Base-by-base conservation (phyloP, 2,888 invertebrate species). In the Resseliella maxima region DNA sequence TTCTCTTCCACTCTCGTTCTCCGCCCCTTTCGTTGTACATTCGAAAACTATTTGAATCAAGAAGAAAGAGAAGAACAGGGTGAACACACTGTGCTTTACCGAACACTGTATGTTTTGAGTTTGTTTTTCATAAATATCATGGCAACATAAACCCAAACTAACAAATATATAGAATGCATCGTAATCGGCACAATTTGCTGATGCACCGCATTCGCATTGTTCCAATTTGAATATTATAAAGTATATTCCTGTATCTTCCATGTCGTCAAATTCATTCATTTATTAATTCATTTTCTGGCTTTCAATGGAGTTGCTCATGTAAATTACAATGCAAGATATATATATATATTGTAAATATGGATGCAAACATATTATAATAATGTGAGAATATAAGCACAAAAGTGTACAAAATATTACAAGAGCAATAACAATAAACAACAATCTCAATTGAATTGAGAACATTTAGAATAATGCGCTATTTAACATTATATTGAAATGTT, bases 271-370 rank as follows among this genome's bases (percentile, higher is more conserved):
- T 72, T 31, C 72, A 72, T 72, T 72, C 72, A 72, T 31, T 8
- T 72, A 72, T 72, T 72, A 72, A 72, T 72, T 72, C 72, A 72
- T 72, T 27, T 72, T 59, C 59, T 6, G 5, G 24, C 24, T n/a
- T 59, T 72, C 31, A 72, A 72, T 72, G 72, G 72, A 72, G 31
- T n/a, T 72, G 31, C n/a, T 1, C 72, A 15, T 72, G 72, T 27
- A 72, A 72, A 31, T 72, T 72, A 72, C 72, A 72, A 72, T 72
- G 15, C 72, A 72, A 72, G 15, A n/a, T n/a, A n/a, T n/a, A n/a
- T n/a, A n/a, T 31, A 59, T 24, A 72, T 72, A 72, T 31, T 18
- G 31, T 35, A 31, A 27, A 31, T 31, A 72, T 31, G 12, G 15
- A 15, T 0, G 31, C 1, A 35, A 31, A 15, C 5, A 31, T 21